Evolutionary conservation across 30 jellyfish, hydroid and myxozoan genomes (phyloP), one percentile per base, ranked within the genome.

Genomic region (Turritopsis rubra): DNA sequence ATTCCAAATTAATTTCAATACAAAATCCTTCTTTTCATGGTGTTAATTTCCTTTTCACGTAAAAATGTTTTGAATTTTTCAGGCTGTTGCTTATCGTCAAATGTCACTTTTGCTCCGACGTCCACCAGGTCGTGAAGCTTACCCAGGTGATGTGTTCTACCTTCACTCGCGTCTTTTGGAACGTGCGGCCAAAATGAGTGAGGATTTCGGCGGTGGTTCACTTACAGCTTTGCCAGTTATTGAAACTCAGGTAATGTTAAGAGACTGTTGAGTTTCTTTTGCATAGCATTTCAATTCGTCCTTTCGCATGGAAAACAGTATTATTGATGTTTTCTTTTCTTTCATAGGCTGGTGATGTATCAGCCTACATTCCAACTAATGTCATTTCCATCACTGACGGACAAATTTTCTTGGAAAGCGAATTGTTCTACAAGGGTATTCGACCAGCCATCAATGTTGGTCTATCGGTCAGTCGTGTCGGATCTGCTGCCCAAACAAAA

Each of bases 51-150:
- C n/a, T n/a, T n/a, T n/a, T n/a, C n/a, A n/a, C n/a, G n/a, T n/a
- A n/a, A n/a, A n/a, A n/a, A n/a, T n/a, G n/a, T n/a, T n/a, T n/a
- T n/a, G n/a, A n/a, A n/a, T n/a, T n/a, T 83, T 31, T 53, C 72
- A 89, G 97, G 99, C 99, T 84, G 99, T 95, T 78, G 99, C 99
- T 41, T 95, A 95, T 95, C 94, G 99, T 66, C 99, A 95, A 79
- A 95, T 95, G 99, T 95, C 99, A 29, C 89, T 95, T 77, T 75
- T 95, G 75, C 88, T 95, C 75, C 94, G 99, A 68, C 96, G 99
- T 75, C 99, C 99, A 53, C 99, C 99, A 80, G 99, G 99, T 75
- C 96, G 99, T 80, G 99, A 95, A 70, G 99, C 99, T 68, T 95
- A 95, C 91, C 99, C 99, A 17, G 99, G 99, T 74, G 99, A 95